Conservation (phyloP, 2,888 invertebrate genomes). For the Hemaris fuciformis region DNA sequence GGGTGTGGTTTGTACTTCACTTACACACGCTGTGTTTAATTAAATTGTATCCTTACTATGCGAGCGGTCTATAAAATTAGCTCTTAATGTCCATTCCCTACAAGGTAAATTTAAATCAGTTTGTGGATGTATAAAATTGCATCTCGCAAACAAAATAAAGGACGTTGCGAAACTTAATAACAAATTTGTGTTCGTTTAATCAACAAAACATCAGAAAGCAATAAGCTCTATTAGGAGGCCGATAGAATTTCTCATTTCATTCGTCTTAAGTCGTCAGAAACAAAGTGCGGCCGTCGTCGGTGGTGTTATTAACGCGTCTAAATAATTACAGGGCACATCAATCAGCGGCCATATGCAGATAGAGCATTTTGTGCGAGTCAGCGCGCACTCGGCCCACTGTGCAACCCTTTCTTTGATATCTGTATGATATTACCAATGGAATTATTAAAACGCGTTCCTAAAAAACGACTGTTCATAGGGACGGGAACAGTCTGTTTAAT, state of each 20-base stretch:
- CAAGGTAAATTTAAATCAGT: conserved; percentile 19
- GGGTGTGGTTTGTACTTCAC: conserved; percentile 60
- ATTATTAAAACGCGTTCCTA: conserved; percentile 63
- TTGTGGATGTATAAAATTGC: conserved; percentile 49
- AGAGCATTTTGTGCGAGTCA: conserved; percentile 79
- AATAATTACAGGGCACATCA: conserved; percentile 82
- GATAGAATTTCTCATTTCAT: conserved; percentile 80
- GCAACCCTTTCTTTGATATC: conserved; percentile 80
- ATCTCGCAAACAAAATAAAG: conserved; percentile 42
- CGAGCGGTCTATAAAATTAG: not conserved
- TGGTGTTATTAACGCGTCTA: conserved; percentile 81
- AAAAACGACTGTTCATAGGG: conserved; percentile 45
- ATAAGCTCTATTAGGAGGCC: conserved; percentile 74
- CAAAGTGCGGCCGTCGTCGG: conserved; percentile 77
- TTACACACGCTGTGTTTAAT: conserved; percentile 22
- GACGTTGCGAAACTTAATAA: conserved; percentile 50
- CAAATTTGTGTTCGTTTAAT: conserved; percentile 68
- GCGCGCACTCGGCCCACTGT: conserved; percentile 71
- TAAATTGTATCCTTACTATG: conserved; percentile 2
- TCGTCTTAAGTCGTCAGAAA: conserved; percentile 80
- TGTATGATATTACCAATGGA: conserved; percentile 74
- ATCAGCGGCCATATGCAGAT: conserved; percentile 79
- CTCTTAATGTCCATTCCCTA: not conserved
- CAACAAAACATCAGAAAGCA: conserved; percentile 78
- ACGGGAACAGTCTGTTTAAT: conserved; percentile 38